Evolutionary conservation across 2,797 vertebrate species (phyloP).

Genomic region (Zalophus californianus): DNA sequence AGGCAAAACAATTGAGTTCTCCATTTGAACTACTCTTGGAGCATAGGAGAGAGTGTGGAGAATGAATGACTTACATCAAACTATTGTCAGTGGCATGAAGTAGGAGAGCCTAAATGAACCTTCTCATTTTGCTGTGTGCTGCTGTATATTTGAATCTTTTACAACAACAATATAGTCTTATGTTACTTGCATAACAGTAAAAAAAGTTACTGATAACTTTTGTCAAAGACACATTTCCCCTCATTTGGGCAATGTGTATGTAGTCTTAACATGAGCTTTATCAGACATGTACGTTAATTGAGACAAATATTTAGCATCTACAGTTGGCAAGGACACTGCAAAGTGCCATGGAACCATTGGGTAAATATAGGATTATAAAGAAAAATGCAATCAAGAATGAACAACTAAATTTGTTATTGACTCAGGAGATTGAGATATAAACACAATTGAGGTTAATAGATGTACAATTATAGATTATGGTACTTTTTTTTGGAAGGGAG

Average conservation of each 20-base stretch:
- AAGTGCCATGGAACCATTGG: background rate
- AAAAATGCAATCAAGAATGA: background rate
- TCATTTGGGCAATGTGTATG: background rate
- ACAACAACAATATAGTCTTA: background rate
- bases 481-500: background rate
- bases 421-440: constrained; percentile 24
- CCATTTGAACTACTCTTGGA: background rate
- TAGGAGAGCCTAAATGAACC: background rate
- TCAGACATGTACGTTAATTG: background rate
- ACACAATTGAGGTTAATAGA: background rate
- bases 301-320: background rate
- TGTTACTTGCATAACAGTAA: background rate
- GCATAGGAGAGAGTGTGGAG: background rate
- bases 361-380: constrained; percentile 16
- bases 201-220: background rate
- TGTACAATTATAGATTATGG: background rate
- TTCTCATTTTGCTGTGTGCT: background rate
- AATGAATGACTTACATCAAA: background rate
- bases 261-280: background rate
- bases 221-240: background rate
- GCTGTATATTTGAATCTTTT: background rate
- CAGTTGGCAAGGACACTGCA: background rate
- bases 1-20: background rate
- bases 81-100: background rate
- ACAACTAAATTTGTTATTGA: constrained; percentile 22